These are phyloP conservation scores for Zoanthus sociatus DNA, from an alignment of 92 coral and sea anemone species.

Conservation along the genomic window DNA sequence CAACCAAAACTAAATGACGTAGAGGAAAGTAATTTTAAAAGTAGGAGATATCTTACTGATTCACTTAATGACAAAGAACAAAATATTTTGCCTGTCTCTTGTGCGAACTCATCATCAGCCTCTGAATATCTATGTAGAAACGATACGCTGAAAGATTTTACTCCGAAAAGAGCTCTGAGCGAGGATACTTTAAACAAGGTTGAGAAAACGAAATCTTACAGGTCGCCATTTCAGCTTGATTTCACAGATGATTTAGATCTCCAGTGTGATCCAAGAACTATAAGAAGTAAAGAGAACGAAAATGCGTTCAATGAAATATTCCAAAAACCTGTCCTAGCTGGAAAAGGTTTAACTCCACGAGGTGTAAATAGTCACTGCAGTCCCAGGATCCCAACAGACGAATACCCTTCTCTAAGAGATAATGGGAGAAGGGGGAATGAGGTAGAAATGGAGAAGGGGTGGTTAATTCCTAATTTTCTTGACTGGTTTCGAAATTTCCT, in stretches of 20 bases:
- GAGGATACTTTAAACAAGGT: slow-evolving; percentile 50
- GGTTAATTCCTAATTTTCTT: no score
- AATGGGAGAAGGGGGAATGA: no score
- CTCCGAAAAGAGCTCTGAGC: slow-evolving; percentile 48
- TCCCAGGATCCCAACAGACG: background rate
- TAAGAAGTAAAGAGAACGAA: slow-evolving; percentile 46
- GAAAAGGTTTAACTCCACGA: slow-evolving; percentile 67
- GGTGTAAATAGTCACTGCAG: background rate
- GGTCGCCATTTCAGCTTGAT: slow-evolving; percentile 84
- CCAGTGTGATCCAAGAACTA: slow-evolving; percentile 6
- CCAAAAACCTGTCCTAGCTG: slow-evolving; percentile 76
- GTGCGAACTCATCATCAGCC: slow-evolving; percentile 34
- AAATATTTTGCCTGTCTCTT: background rate
- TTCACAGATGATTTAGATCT: slow-evolving; percentile 62
- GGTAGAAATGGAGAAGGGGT: no score
- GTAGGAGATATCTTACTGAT: background rate
- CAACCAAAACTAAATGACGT: background rate
- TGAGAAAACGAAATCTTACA: slow-evolving; percentile 48
- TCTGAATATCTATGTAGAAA: slow-evolving; percentile 26
- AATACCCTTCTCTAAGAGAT: no score
- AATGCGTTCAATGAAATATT: slow-evolving; percentile 77
- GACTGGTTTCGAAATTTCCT: no score
- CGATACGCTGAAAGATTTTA: background rate
- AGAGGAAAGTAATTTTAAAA: background rate
- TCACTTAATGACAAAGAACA: background rate